Evolutionary conservation across 2,888 invertebrate genomes (phyloP), one percentile per base, ranked within the genome.

Genomic region (Molorchus minor): DNA sequence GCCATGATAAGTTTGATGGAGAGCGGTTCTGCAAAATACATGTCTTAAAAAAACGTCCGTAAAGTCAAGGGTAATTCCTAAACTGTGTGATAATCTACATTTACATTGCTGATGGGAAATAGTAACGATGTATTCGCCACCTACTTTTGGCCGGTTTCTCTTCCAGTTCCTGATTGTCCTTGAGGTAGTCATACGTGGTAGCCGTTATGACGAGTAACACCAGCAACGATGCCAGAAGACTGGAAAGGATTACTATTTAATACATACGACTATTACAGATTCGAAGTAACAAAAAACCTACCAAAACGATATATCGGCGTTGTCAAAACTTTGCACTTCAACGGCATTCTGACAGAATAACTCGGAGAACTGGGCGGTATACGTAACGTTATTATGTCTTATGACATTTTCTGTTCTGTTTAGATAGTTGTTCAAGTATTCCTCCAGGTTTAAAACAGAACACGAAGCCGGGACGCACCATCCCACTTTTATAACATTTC

Each of bases 381-480:
- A 71, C 78, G 68, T 75, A 58, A 74, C 62, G 45, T 74, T 74
- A 54, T 71, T 43, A 53, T 67, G 56, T 71, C 68, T 62, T 17
- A 77, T 70, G 16, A 62, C 55, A 8, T 76, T 71, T 2, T 73
- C 65, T 12, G 80, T 80, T 56, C 73, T 73, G 53, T 66, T 69
- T 44, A 72, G 64, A 60, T 78, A 74, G 4, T 72, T 60, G 43
- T 77, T 76, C 13, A 80, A 59, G 15, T 72, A 73, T 16, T 59
- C 57, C 65, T 77, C 72, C 36, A 80, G 62, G 64, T 80, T 78
- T 15, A 65, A 49, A 1, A 65, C 45, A 2, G 76, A 66, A 62
- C 80, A 80, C 2, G 80, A 77, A 5, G 79, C 75, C 13, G 80
- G 80, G 19, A 79, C 61, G 49, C 80, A 80, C 77, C 80, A 77